Evolutionary conservation across 2,797 vertebrate genomes (phyloP).

Genomic region (Geotrypetes seraphini): DNA sequence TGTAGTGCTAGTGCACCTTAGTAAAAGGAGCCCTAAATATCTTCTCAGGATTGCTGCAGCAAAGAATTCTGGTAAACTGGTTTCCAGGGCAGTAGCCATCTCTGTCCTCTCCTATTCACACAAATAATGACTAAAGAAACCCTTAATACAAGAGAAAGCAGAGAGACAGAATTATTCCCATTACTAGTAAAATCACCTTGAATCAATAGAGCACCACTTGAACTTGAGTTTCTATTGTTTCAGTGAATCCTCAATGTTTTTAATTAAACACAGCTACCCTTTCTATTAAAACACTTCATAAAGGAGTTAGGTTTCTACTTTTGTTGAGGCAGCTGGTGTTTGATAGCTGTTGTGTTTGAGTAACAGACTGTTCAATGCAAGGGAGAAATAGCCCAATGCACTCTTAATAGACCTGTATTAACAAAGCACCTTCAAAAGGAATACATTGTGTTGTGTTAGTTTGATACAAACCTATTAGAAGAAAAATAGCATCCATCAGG

Average conservation of each 20-base stretch:
- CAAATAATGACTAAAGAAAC: conserved; percentile 11
- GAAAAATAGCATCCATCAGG: conserved; percentile 35
- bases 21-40: no score
- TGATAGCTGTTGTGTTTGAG: conserved; percentile 39
- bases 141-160: conserved; percentile 6
- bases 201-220: conserved; percentile 27
- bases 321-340: conserved; percentile 34
- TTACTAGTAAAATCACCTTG: conserved; percentile 24
- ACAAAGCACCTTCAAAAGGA: conserved; percentile 32
- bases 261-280: conserved; percentile 34
- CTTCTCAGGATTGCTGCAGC: conserved; percentile 8
- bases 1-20: no score
- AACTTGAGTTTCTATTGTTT: conserved; percentile 29
- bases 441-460: conserved; percentile 17
- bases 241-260: conserved; percentile 34
- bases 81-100: conserved; percentile 18
- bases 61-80: no score
- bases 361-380: conserved; percentile 25
- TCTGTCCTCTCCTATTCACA: conserved; percentile 23
- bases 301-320: conserved; percentile 28
- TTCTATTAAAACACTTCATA: conserved; percentile 28
- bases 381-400: conserved; percentile 14
- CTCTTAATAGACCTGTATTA: conserved; percentile 23
- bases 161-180: conserved; percentile 18
- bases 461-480: conserved; percentile 34